A percentile compares a stretch with the other conserved stretches of the same genome.
Evolutionary conservation across 1,140 invertebrate genomes (phyloP).

Genomic region (Bombyx mori): ASM3026992v2 NC_085111.1:9879501-9880000

Average conservation of each 20-base stretch:
- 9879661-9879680: no score
- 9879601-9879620: no score
- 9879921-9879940: conserved; percentile 68
- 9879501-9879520: no score
- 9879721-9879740: conserved; percentile 27
- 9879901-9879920: conserved; percentile 71
- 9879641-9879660: no score
- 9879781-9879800: conserved; percentile 32
- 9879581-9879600: no score
- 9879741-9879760: conserved; percentile 22
- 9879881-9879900: conserved; percentile 41
- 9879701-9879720: no score
- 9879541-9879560: no score
- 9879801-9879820: conserved; percentile 57
- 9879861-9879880: conserved; percentile 33
- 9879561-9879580: no score
- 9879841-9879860: conserved; percentile 43
- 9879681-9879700: no score
- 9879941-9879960: conserved; percentile 69
- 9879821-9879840: conserved; percentile 62
- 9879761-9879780: conserved; percentile 29
- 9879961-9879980: conserved; percentile 69
- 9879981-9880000: conserved; percentile 64
- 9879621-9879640: no score
- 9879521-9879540: no score